A percentile compares a stretch with the other conserved stretches of the same genome.
Evolutionary conservation across 2,113 vertebrate species (phyloP).

Genomic region (Psephotus haematonotus): DNA sequence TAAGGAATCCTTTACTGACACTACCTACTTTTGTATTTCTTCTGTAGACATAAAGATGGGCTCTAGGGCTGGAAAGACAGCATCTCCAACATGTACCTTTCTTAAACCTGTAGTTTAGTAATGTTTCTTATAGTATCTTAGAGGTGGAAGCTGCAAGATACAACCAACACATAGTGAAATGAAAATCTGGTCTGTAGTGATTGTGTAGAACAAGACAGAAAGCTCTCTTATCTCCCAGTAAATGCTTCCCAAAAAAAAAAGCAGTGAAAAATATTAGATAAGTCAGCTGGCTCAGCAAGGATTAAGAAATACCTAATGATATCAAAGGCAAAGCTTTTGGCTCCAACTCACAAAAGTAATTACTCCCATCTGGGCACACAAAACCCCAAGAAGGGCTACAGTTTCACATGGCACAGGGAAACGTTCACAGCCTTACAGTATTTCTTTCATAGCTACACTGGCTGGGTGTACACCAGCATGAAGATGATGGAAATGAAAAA

Average conservation of each 20-base stretch:
- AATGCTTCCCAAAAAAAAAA: neutral
- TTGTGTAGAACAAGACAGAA: neutral
- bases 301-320: constrained; percentile 69
- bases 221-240: neutral
- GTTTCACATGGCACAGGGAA: constrained; percentile 39
- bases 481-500: neutral
- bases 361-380: constrained; percentile 55
- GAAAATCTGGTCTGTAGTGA: neutral
- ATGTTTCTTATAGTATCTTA: neutral
- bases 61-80: neutral
- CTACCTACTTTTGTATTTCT: neutral
- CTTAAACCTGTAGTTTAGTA: neutral
- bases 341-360: constrained; percentile 51
- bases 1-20: neutral
- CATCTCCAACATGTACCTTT: neutral
- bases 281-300: constrained; percentile 53
- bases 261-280: constrained; percentile 42
- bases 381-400: constrained; percentile 5
- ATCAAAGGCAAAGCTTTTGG: constrained; percentile 61
- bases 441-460: neutral
- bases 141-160: neutral
- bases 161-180: neutral
- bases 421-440: neutral
- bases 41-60: neutral
- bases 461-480: neutral